Evolutionary conservation across 2,888 invertebrate genomes (phyloP).

Genomic region (Chrysina gloriosa): DNA sequence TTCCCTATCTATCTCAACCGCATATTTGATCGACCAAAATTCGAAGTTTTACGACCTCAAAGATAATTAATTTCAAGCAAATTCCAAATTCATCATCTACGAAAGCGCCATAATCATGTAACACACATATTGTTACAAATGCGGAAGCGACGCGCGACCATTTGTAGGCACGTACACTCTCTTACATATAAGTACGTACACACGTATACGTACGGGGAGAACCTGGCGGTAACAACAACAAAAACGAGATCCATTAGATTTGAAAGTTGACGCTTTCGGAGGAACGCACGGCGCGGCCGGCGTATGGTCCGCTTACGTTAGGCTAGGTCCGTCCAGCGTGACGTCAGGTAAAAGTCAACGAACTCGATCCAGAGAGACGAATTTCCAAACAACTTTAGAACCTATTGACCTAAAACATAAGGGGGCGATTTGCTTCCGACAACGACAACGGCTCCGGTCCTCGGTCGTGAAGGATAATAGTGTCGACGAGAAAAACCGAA

Average conservation of each 20-base stretch:
- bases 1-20: no score
- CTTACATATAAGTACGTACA: neutral
- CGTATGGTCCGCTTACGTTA: constrained; percentile 55
- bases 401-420: constrained; percentile 41
- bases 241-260: constrained; percentile 45
- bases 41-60: no score
- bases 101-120: neutral
- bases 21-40: no score
- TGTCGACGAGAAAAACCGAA: constrained; percentile 5
- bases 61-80: no score
- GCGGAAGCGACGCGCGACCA: neutral
- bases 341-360: constrained; percentile 42
- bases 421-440: constrained; percentile 29
- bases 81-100: no score
- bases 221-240: neutral
- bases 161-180: neutral
- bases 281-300: neutral
- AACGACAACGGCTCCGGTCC: neutral
- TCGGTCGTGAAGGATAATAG: neutral
- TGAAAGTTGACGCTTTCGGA: constrained; percentile 50
- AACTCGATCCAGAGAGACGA: constrained; percentile 55
- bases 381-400: constrained; percentile 53
- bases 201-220: neutral
- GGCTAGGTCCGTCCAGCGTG: constrained; percentile 54
- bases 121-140: neutral